A percentile compares a stretch with the other conserved stretches of the same genome.
These are phyloP conservation scores for Drosophila pseudoananassae DNA, from an alignment of 1,140 invertebrate genomes.

Conservation along the genomic window DNA sequence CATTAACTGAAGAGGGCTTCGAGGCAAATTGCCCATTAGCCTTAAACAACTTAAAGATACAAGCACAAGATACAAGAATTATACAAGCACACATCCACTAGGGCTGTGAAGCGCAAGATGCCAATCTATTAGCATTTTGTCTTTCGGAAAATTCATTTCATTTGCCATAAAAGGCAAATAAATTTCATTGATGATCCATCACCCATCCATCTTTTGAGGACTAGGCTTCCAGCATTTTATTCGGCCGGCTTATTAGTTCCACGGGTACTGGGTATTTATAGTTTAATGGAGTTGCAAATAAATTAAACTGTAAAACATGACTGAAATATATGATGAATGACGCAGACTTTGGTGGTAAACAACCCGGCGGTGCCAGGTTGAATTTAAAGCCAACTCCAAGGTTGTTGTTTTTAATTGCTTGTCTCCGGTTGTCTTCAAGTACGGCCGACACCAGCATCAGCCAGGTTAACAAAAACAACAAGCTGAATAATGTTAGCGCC, in stretches of 20 bases:
- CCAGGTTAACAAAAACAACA: constrained; percentile 15
- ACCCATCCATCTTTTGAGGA: too few relatives aligned
- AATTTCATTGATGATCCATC: not conserved
- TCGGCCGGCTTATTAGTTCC: not conserved
- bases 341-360: not conserved
- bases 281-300: not conserved
- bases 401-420: constrained; percentile 52
- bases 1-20: constrained; percentile 43
- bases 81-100: constrained; percentile 3
- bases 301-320: not conserved
- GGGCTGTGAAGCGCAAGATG: constrained; percentile 6
- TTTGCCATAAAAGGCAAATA: not conserved
- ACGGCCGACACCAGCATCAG: constrained; percentile 24
- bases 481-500: constrained; percentile 58
- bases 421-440: constrained; percentile 52
- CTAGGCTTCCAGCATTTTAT: too few relatives aligned
- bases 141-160: not conserved
- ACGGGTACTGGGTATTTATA: not conserved
- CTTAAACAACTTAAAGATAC: constrained; percentile 20
- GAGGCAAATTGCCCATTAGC: constrained; percentile 52
- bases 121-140: not conserved
- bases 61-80: too few relatives aligned
- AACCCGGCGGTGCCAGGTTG: constrained; percentile 5
- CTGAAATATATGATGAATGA: not conserved
- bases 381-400: constrained; percentile 46